Conservation (phyloP, 2,797 vertebrate genomes). For the Eidolon dupreanum region DNA sequence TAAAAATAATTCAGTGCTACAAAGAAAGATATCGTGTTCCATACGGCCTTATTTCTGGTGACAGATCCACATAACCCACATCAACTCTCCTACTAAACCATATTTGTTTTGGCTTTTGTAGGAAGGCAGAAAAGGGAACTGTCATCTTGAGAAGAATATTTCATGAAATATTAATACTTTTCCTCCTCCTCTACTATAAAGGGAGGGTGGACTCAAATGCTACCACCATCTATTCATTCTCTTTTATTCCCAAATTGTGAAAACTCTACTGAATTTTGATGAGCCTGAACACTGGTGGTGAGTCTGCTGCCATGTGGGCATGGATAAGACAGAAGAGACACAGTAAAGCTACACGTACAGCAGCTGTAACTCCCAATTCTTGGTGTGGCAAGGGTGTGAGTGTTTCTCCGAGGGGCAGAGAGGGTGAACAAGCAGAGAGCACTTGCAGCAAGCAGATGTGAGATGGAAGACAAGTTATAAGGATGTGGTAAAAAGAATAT, state of each 20-base stretch:
- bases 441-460: rapidly evolving
- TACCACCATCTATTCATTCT: neutral
- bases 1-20: constrained; percentile 61
- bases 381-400: rapidly evolving
- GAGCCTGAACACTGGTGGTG: neutral
- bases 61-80: constrained; percentile 20
- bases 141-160: neutral
- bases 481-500: neutral
- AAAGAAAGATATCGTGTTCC: constrained; percentile 48
- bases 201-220: neutral
- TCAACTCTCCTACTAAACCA: neutral
- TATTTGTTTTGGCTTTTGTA: constrained; percentile 21
- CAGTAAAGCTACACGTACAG: rapidly evolving
- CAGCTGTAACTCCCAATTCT: neutral
- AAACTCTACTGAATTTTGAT: neutral
- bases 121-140: neutral
- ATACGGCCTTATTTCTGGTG: constrained; percentile 54
- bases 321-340: neutral
- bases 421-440: rapidly evolving
- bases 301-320: neutral
- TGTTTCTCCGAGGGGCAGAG: neutral
- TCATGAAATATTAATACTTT: neutral
- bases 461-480: neutral
- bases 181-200: neutral
- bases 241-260: neutral